A percentile compares a stretch with the other conserved stretches of the same genome.
Evolutionary conservation across 2,888 invertebrate genomes (phyloP).

Genomic region (Amphipyra berbera): DNA sequence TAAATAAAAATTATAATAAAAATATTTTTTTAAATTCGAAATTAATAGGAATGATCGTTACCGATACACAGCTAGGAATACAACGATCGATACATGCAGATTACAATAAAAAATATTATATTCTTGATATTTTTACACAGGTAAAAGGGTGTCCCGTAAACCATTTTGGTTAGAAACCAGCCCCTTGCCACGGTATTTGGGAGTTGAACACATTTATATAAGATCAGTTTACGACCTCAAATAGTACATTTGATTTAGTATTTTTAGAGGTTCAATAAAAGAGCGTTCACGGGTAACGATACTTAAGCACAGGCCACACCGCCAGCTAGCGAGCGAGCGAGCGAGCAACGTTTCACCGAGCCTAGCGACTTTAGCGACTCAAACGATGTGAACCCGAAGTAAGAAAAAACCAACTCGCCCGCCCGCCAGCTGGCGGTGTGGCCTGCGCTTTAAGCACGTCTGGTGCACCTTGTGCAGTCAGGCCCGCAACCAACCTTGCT

Average conservation of each 20-base stretch:
- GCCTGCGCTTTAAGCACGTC: no score
- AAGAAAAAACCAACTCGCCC: no score
- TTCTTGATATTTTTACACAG: slow-evolving; percentile 53
- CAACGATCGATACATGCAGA: slow-evolving; percentile 74
- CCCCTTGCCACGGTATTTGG: slow-evolving; percentile 63
- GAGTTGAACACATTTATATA: slow-evolving; percentile 46
- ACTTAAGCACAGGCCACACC: no score
- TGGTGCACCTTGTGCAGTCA: no score
- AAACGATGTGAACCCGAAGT: no score
- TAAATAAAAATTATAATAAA: slow-evolving; percentile 61
- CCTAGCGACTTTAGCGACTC: no score
- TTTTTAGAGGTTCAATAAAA: not conserved
- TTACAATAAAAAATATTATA: slow-evolving; percentile 61
- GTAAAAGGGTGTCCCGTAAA: slow-evolving; percentile 71
- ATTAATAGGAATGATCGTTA: slow-evolving; percentile 82
- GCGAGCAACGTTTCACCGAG: no score
- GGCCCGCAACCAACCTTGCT: no score
- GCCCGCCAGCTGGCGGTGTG: no score
- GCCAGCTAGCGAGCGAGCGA: no score
- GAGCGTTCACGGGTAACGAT: no score
- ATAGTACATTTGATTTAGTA: not conserved
- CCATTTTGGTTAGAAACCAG: slow-evolving; percentile 77
- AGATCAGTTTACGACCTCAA: slow-evolving; percentile 7
- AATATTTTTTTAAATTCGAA: slow-evolving; percentile 80
- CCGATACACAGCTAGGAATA: slow-evolving; percentile 72